Evolutionary conservation across 2,797 vertebrate genomes (phyloP).

Genomic region (Phataginus tricuspis): DNA sequence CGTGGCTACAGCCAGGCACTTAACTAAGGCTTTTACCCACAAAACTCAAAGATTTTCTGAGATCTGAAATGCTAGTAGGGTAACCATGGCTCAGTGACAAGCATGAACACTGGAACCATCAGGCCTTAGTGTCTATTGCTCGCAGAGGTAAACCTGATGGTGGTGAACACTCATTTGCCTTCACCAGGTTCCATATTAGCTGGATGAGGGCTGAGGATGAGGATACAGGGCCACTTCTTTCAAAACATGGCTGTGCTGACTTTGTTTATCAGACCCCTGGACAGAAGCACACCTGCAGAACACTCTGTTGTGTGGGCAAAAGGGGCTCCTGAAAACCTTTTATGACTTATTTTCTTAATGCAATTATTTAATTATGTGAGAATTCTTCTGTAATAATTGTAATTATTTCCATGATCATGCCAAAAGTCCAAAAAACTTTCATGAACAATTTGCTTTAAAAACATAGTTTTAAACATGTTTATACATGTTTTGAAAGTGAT

Average conservation of each 20-base stretch:
- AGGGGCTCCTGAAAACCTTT: background rate
- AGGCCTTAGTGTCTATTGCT: background rate
- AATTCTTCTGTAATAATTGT: background rate
- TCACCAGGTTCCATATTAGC: background rate
- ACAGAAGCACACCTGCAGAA: background rate
- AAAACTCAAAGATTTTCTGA: constrained; percentile 5
- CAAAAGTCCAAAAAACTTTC: background rate
- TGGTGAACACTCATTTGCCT: background rate
- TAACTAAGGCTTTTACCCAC: background rate
- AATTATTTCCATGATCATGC: background rate
- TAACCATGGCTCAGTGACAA: background rate
- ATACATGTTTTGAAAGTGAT: background rate
- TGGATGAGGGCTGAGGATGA: background rate
- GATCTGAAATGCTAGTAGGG: background rate
- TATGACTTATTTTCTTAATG: background rate
- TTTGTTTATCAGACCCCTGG: background rate
- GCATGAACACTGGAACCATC: background rate
- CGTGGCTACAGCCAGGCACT: background rate
- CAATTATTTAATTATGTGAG: background rate
- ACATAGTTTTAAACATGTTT: too few relatives aligned
- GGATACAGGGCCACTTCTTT: background rate
- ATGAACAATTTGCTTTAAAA: constrained; percentile 17
- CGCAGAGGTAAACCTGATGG: background rate
- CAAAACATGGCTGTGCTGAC: background rate
- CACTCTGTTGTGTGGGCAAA: background rate